These are phyloP conservation scores for Tragulus kanchil DNA, from an alignment of 2,113 vertebrate species.

Conservation along the genomic window DNA sequence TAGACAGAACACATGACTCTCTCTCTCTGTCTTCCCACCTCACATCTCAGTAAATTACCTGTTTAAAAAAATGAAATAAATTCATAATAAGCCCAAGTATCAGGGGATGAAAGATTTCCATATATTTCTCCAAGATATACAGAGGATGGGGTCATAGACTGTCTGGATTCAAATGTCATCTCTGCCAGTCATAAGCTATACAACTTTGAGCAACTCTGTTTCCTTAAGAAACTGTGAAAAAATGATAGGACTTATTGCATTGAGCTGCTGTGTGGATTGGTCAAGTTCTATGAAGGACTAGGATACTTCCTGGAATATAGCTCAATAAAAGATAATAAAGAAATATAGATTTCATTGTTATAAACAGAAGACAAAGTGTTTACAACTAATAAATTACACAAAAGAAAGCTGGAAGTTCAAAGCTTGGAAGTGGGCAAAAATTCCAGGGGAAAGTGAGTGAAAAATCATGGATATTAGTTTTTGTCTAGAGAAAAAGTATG, in stretches of 20 bases:
- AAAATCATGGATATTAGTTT: background rate
- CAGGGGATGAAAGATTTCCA: background rate
- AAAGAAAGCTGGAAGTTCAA: background rate
- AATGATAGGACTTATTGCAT: background rate
- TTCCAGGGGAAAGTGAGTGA: background rate
- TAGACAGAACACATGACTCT: background rate
- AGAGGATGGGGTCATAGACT: background rate
- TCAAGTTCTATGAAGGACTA: background rate
- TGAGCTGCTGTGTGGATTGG: background rate
- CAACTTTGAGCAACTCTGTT: background rate
- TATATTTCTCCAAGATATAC: background rate
- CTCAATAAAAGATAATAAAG: background rate
- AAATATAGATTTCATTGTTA: background rate
- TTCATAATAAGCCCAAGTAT: slow-evolving; percentile 10
- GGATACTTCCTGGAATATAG: background rate
- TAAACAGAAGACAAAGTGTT: slow-evolving; percentile 28
- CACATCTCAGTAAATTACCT: background rate
- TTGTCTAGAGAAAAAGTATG: background rate
- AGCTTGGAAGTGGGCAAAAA: background rate
- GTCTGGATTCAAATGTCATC: background rate
- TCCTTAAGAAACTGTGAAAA: background rate
- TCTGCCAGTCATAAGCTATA: background rate
- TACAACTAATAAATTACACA: background rate
- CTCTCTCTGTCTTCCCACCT: background rate
- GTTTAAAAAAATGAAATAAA: background rate